Base-by-base conservation (phyloP, 2,113 vertebrate species). In the Nibea coibor region DNA sequence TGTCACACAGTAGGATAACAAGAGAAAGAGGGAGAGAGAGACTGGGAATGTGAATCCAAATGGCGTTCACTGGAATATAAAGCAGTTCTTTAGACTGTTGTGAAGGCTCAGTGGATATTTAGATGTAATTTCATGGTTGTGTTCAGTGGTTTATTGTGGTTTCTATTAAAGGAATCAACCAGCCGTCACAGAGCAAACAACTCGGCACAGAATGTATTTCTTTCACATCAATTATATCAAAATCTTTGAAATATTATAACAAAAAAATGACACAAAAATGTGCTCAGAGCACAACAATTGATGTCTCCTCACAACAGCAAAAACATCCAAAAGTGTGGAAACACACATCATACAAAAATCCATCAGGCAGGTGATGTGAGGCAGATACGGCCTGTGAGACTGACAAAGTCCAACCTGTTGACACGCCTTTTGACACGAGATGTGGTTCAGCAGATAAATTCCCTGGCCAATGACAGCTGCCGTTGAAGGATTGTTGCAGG, bases 401-500 rank as follows among this genome's bases (percentile, higher is more conserved):
- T 83, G 88, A 88, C 86, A 78, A 73, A 80, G 54, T 48, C 2
- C 75, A 82, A 75, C 67, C 82, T 74, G 81, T 83, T 91, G 84
- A 91, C 84, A 86, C 83, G 85, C 69, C 43, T 57, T 87, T 78
- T 92, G 91, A 94, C 83, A 88, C 80, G 66, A 57, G 80, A 89
- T 80, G 82, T 68, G 77, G 67, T 77, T 58, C 4, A 6, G 71
- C 65, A 83, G 89, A 93, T 92, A 88, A 88, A 92, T 93, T 66
- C 69, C 80, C 48, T 53, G 80, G 16, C 79, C 80, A 72, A 6
- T 75, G 92, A 92, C 91, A 90, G 87, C 73, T 84, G 54, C 81
- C 17, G 72, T 22, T 93, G 89, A 92, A 79, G 53, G 81, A 92
- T 89, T 80, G 66, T 66, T 16, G 26, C 71, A 82, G 75, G 79